These are phyloP conservation scores for Porites divaricata DNA, from an alignment of 92 coral and sea anemone species.

Conservation along the genomic window DNA sequence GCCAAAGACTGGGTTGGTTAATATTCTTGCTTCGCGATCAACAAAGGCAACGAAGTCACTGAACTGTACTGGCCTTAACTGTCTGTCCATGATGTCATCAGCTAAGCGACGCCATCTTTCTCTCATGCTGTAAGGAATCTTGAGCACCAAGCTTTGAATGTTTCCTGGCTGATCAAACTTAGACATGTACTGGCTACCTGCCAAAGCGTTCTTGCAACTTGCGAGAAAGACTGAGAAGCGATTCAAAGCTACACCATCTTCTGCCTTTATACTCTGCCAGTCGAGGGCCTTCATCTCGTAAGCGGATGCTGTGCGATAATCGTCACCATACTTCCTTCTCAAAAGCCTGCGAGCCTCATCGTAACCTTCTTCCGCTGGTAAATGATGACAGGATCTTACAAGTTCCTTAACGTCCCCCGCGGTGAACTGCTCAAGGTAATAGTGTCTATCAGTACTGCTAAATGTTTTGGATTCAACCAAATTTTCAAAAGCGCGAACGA, in stretches of 20 bases:
- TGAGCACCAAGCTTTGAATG: conserved; percentile 27
- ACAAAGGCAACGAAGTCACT: conserved; percentile 34
- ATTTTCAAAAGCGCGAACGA: conserved; percentile 50
- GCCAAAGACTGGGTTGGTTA: conserved; percentile 55
- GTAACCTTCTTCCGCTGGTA: conserved; percentile 38
- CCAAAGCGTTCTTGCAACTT: conserved; percentile 58
- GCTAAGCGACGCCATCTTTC: conserved; percentile 44
- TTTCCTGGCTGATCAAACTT: conserved; percentile 62
- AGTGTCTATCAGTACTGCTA: conserved; percentile 21
- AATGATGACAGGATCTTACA: conserved; percentile 39
- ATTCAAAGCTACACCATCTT: conserved; percentile 40
- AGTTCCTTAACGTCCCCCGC: conserved; percentile 52
- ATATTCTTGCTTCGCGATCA: conserved; percentile 49
- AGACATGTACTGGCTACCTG: conserved; percentile 37
- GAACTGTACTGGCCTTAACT: conserved; percentile 20
- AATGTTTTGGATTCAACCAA: conserved; percentile 51
- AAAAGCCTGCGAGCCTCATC: conserved; percentile 41
- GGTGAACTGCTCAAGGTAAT: conserved; percentile 63
- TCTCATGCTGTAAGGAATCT: conserved; percentile 49
- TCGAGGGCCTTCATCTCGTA: conserved; percentile 43
- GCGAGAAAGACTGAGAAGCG: conserved; percentile 49
- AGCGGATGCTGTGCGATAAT: conserved; percentile 47
- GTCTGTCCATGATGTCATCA: conserved; percentile 33
- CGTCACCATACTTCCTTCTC: conserved; percentile 46
- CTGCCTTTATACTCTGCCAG: conserved; percentile 28